Evolutionary conservation across 2,888 invertebrate species (phyloP), one percentile per base, ranked within the genome.

Genomic region (Drosophila neotestacea): DNA sequence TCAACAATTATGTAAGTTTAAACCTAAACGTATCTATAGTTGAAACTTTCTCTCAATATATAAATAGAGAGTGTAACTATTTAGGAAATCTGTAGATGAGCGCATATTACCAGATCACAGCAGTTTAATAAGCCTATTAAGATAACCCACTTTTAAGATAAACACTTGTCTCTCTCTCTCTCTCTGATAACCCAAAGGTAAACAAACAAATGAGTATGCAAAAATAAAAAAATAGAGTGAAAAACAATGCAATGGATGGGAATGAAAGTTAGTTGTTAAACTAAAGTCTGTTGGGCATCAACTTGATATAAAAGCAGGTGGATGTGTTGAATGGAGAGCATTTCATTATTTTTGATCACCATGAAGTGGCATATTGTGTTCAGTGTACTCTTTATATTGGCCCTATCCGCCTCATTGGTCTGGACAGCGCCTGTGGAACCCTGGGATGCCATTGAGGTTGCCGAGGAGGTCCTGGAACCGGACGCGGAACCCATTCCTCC

Each of bases 311-410:
- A 73, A 77, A 76, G 74, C 64, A 9, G 46, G 6, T 32, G 39
- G n/a, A 27, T 13, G 13, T n/a, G 34, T 1, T 11, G 39, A 36
- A 47, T 48, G 56, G 28, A 47, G 10, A 11, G 30, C 51, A 65
- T 55, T 56, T 62, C 30, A 44, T n/a, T 44, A 13, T 10, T 39
- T 59, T 27, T 11, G 10, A 54, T 22, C 58, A 61, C 11, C 46
- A 81, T 83, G 82, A 78, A 77, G 73, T 48, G 56, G 48, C 73
- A 84, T 39, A 56, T 86, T 16, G 22, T 60, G n/a, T 52, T 73
- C 41, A 61, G 51, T 10, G 16, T 79, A 13, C 13, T 77, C 10
- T 59, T 86, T 3, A 16, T 62, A 5, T 9, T 82, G 44, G 81
- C 66, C 13, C 30, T 73, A 11, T 47, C 71, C 28, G 54, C 63